These are phyloP conservation scores for Thereva unica DNA, from an alignment of 2,888 invertebrate genomes.

Conservation along the genomic window DNA sequence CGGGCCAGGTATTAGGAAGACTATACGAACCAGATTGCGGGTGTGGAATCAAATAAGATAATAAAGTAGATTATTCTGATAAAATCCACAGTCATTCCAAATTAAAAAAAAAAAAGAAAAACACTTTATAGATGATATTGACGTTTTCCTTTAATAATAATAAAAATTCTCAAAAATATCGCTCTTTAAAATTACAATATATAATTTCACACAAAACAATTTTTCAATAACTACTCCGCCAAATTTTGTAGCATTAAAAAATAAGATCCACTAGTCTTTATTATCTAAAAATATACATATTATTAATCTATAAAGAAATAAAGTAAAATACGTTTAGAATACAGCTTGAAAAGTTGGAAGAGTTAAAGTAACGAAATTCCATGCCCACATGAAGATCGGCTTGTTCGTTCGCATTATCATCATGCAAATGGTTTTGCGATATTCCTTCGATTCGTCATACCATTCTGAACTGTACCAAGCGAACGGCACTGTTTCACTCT, in stretches of 20 bases:
- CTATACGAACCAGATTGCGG: no score
- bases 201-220: background rate
- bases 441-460: constrained; percentile 50
- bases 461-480: constrained; percentile 50
- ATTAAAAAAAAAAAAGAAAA: no score
- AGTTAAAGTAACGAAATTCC: constrained; percentile 50
- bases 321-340: background rate
- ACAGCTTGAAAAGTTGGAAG: constrained; percentile 49
- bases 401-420: constrained; percentile 49
- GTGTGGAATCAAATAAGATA: no score
- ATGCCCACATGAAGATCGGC: constrained; percentile 46
- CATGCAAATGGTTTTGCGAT: constrained; percentile 47
- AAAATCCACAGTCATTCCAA: no score
- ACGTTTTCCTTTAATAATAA: no score
- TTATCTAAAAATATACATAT: constrained; percentile 30
- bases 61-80: no score
- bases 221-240: background rate
- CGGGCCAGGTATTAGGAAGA: no score
- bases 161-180: no score
- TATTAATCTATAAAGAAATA: background rate
- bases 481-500: constrained; percentile 48
- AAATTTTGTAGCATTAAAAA: constrained; percentile 32
- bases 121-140: no score
- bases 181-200: background rate
- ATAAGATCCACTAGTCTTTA: constrained; percentile 37